Base-by-base conservation (phyloP, 2,888 invertebrate genomes). In the Anodontia alba region DNA sequence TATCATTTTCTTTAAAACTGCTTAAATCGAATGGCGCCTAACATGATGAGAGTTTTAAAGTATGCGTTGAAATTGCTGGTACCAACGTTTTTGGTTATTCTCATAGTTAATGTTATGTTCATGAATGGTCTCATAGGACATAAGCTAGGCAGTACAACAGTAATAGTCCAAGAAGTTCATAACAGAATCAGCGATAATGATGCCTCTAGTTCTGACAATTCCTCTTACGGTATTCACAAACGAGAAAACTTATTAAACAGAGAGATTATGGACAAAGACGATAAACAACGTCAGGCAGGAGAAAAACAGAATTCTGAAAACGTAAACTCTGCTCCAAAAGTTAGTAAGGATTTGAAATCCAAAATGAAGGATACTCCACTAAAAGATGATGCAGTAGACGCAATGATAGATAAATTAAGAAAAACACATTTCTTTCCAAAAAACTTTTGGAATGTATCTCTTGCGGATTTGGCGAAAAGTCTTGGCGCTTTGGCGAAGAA, bases 391-490 rank as follows among this genome's bases (percentile, higher is more conserved):
- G 23, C 51, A 1, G 66, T 80, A 29, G 76, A 80, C 54, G 29
- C 15, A 20, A 76, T 80, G 80, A 67, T 80, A 10, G 54, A 38
- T 0, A 72, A 72, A 42, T 36, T 80, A 17, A 74, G 51, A 29
- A 17, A 26, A 20, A 29, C 8, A 29, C 26, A 33, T 20, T 33
- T 80, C 8, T 76, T 80, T 57, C 72, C 75, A 1, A 46, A 26
- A 12, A 67, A 72, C 66, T 80, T 76, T 29, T 80, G 76, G 76
- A 80, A 75, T 36, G 42, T 38, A 1, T 74, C 72, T 20, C n/a
- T 80, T 26, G n/a, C 62, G 20, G 46, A 80, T 33, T 31, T 80
- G 26, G 66, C 72, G 0, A 62, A 72, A n/a, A 54, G 33, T n/a
- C 29, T 80, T 2, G 80, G 80, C 5, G 72, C 12, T 31, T 20